Percentiles rank a stretch among this genome's conserved stretches.
phyloP scores from a whole-genome alignment of 2,113 vertebrate genomes.

The Chroicocephalus ridibundus region DNA sequence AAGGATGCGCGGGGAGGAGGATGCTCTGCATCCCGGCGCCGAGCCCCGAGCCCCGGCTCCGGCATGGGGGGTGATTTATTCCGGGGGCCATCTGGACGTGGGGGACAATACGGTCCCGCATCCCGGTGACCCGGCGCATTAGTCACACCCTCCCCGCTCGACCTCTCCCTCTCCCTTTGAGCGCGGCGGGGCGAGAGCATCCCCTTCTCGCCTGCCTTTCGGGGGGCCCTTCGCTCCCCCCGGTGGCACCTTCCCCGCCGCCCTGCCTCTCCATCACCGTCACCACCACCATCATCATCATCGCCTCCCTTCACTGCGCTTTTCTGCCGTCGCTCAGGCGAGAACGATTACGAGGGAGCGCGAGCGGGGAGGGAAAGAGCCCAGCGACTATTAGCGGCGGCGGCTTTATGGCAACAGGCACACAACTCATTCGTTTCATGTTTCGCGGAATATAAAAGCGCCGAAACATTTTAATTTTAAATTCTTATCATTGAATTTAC shows the following conservation, averaged over 20 bases:
- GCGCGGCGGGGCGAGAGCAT: slow-evolving; percentile 64
- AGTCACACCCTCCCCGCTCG: slow-evolving; percentile 85
- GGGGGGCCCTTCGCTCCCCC: background rate
- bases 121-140: slow-evolving; percentile 81
- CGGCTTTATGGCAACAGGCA: slow-evolving; percentile 75
- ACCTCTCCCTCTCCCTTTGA: slow-evolving; percentile 75
- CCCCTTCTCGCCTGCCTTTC: slow-evolving; percentile 24
- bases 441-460: slow-evolving; percentile 72
- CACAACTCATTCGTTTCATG: slow-evolving; percentile 69
- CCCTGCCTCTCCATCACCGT: background rate
- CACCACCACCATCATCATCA: background rate
- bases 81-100: slow-evolving; percentile 79
- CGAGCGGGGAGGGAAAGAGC: slow-evolving; percentile 6
- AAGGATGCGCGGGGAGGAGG: background rate
- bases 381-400: slow-evolving; percentile 53
- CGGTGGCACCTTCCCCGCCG: background rate
- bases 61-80: slow-evolving; percentile 76
- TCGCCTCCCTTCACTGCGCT: background rate
- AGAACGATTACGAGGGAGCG: slow-evolving; percentile 32
- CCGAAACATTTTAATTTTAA: slow-evolving; percentile 83
- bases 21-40: background rate
- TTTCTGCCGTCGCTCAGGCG: background rate
- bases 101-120: slow-evolving; percentile 78
- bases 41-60: background rate
- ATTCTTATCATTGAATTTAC: slow-evolving; percentile 83